A percentile compares a stretch with the other conserved stretches of the same genome.
These are phyloP conservation scores for Passer domesticus DNA, from an alignment of 2,113 vertebrate genomes.

Conservation along the genomic window DNA sequence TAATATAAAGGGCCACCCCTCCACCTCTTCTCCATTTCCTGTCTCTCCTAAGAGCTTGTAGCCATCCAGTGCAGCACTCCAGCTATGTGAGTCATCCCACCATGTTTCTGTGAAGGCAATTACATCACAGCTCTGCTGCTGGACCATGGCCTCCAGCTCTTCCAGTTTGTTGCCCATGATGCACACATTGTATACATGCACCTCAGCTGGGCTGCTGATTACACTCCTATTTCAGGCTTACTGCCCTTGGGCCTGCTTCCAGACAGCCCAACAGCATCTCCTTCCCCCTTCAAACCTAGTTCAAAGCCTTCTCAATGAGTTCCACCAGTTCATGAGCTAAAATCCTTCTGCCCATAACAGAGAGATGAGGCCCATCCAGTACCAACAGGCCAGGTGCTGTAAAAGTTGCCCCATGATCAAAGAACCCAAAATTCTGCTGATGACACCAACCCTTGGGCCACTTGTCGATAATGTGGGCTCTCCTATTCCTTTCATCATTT, in stretches of 20 bases:
- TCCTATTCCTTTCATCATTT: neutral
- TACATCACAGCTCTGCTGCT: neutral
- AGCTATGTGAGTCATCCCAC: neutral
- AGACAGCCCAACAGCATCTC: neutral
- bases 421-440: neutral
- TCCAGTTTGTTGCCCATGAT: neutral
- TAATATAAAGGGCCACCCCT: neutral
- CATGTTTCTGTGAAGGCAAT: neutral
- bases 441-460: neutral
- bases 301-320: neutral
- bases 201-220: neutral
- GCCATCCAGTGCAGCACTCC: neutral
- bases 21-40: neutral
- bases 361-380: neutral
- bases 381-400: neutral
- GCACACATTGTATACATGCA: neutral
- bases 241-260: neutral
- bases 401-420: neutral
- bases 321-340: neutral
- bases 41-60: neutral
- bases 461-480: neutral
- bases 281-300: neutral
- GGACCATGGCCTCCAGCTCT: too few species aligned
- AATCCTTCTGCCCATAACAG: neutral
- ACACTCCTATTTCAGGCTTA: neutral